Conservation (phyloP, 1,140 invertebrate species). For the Lanistes nyassanus region DNA sequence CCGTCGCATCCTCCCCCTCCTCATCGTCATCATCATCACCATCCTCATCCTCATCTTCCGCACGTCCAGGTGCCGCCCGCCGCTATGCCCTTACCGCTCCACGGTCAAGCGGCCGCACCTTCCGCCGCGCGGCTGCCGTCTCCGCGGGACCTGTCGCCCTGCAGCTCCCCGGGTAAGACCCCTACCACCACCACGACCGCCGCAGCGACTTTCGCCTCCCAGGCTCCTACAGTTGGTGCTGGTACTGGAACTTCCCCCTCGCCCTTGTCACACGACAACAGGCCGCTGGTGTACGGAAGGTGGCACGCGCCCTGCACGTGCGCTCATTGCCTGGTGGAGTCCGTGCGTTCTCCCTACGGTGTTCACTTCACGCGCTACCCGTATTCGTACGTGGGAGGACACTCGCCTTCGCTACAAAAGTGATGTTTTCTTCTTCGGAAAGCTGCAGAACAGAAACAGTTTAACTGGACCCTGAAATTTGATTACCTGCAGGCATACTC, state of each 20-base stretch:
- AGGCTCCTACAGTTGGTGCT: neutral
- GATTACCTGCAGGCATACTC: neutral
- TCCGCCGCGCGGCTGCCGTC: neutral
- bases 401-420: constrained; percentile 16
- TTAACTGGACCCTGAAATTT: neutral
- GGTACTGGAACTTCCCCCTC: neutral
- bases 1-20: no score
- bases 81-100: constrained; percentile 9
- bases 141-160: constrained; percentile 8
- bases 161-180: neutral
- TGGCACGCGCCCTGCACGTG: constrained; percentile 49
- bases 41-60: constrained; percentile 12
- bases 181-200: neutral
- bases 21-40: constrained; percentile 11
- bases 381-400: constrained; percentile 3
- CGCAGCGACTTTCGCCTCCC: constrained; percentile 4
- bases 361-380: constrained; percentile 26
- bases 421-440: neutral
- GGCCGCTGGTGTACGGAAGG: constrained; percentile 23
- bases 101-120: neutral
- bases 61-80: constrained; percentile 14
- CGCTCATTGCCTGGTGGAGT: constrained; percentile 43
- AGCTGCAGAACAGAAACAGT: no score
- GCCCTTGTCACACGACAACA: constrained; percentile 5
- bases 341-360: constrained; percentile 26